A percentile compares a stretch with the other conserved stretches of the same genome.
Conservation (phyloP, 2,888 invertebrate species). For the Helobdella robusta region DNA sequence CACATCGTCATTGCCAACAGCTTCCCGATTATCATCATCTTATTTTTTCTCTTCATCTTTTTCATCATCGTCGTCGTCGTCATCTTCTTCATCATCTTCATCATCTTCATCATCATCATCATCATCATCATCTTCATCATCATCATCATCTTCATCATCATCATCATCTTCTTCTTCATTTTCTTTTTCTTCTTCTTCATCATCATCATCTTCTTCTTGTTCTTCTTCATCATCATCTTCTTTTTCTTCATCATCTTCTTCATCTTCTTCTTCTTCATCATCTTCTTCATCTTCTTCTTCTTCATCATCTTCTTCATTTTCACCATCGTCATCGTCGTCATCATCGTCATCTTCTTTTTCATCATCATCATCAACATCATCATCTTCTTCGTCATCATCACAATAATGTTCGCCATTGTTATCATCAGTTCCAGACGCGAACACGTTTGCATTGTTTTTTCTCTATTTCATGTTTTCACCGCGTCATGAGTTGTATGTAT, state of each 20-base stretch:
- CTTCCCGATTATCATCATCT: conserved; percentile 1
- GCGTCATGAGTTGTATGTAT: too few species aligned
- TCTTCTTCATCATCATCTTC: too few species aligned
- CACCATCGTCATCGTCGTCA: too few species aligned
- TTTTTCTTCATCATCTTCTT: neutral
- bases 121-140: conserved; percentile 13
- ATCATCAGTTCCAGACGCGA: neutral
- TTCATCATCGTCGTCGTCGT: too few species aligned
- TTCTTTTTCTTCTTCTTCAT: conserved; percentile 1
- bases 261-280: neutral
- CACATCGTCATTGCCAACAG: too few species aligned
- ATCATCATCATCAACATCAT: too few species aligned
- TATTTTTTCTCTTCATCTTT: too few species aligned
- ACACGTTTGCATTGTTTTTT: too few species aligned
- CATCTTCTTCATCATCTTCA: conserved; percentile 12
- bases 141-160: conserved; percentile 12
- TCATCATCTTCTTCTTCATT: conserved; percentile 9
- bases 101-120: conserved; percentile 14
- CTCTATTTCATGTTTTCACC: too few species aligned
- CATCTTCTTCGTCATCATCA: too few species aligned
- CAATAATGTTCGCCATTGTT: neutral
- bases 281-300: neutral
- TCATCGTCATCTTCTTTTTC: too few species aligned
- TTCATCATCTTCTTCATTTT: conserved; percentile 9
- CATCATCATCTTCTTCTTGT: neutral